phyloP scores from a whole-genome alignment of 2,797 vertebrate species.

The Diplodus puntazzo region DNA sequence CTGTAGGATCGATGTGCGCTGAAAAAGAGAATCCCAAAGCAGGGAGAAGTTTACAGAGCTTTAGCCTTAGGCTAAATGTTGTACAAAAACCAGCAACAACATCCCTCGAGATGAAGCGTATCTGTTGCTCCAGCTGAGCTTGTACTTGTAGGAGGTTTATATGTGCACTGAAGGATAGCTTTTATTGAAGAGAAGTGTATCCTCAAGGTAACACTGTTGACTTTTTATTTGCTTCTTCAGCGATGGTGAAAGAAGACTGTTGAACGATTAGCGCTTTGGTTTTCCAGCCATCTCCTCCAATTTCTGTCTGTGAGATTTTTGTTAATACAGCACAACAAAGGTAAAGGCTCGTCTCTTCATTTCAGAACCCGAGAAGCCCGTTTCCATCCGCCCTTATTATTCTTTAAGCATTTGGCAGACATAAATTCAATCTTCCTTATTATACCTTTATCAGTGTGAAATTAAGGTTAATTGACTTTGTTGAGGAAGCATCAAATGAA shows the following conservation, averaged over 20 bases:
- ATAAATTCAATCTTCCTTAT: slow-evolving; percentile 78
- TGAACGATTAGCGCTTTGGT: slow-evolving; percentile 69
- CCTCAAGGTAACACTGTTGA: slow-evolving; percentile 79
- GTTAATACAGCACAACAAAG: slow-evolving; percentile 64
- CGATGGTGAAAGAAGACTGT: slow-evolving; percentile 56
- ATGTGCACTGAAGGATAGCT: slow-evolving; percentile 77
- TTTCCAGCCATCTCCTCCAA: slow-evolving; percentile 70
- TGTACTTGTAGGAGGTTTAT: slow-evolving; percentile 83
- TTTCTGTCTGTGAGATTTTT: slow-evolving; percentile 56
- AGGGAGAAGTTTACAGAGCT: slow-evolving; percentile 85
- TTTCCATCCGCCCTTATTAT: slow-evolving; percentile 62
- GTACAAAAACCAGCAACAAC: slow-evolving; percentile 85
- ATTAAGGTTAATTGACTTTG: slow-evolving; percentile 88
- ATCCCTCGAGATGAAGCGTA: slow-evolving; percentile 82
- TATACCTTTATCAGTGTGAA: slow-evolving; percentile 81
- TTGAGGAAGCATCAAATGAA: slow-evolving; percentile 79
- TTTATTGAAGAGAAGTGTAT: slow-evolving; percentile 76
- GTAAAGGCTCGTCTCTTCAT: slow-evolving; percentile 59
- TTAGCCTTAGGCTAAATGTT: slow-evolving; percentile 84
- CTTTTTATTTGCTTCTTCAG: slow-evolving; percentile 71
- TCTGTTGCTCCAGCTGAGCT: slow-evolving; percentile 86
- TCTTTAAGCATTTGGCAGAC: slow-evolving; percentile 70
- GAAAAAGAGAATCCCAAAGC: slow-evolving; percentile 83
- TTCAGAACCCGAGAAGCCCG: slow-evolving; percentile 49
- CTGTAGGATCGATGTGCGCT: slow-evolving; percentile 79